Conservation (phyloP, 2,113 vertebrate genomes). For the Elgaria multicarinata region DNA sequence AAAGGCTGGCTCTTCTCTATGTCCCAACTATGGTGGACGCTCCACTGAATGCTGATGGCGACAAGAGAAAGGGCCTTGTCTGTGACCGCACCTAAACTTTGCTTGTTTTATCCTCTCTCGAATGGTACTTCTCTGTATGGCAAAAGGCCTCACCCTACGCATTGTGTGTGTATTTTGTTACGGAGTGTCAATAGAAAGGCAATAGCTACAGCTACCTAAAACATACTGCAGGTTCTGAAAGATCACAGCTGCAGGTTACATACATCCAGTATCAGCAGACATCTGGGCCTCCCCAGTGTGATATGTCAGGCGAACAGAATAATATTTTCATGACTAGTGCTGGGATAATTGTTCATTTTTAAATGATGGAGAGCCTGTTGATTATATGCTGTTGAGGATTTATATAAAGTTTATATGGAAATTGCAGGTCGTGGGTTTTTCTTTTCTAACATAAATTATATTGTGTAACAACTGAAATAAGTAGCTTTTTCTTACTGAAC, state of each 20-base stretch:
- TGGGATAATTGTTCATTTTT: neutral
- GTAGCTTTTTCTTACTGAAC: neutral
- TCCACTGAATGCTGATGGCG: neutral
- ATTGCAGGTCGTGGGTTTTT: conserved; percentile 34
- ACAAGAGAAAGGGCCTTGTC: neutral
- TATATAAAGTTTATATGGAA: conserved; percentile 12
- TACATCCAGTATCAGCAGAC: neutral
- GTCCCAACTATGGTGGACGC: too few species aligned
- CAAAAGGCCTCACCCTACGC: neutral
- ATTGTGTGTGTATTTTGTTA: neutral
- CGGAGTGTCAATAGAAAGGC: neutral
- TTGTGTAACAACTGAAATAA: neutral
- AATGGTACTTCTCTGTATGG: neutral
- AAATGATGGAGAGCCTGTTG: neutral
- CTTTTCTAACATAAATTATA: conserved; percentile 1
- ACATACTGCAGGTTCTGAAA: conserved; percentile 1
- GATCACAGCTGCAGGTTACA: neutral
- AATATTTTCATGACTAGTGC: conserved; percentile 35
- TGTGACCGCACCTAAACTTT: neutral
- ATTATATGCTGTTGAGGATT: neutral
- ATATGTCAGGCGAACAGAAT: neutral
- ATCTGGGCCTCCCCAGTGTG: conserved; percentile 16
- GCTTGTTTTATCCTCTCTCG: too few species aligned
- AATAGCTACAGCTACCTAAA: neutral
- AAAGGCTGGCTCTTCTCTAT: neutral